Percentiles rank a stretch among this genome's conserved stretches.
Evolutionary conservation across 2,113 vertebrate genomes (phyloP).

Genomic region (Mungos mungo): DNA sequence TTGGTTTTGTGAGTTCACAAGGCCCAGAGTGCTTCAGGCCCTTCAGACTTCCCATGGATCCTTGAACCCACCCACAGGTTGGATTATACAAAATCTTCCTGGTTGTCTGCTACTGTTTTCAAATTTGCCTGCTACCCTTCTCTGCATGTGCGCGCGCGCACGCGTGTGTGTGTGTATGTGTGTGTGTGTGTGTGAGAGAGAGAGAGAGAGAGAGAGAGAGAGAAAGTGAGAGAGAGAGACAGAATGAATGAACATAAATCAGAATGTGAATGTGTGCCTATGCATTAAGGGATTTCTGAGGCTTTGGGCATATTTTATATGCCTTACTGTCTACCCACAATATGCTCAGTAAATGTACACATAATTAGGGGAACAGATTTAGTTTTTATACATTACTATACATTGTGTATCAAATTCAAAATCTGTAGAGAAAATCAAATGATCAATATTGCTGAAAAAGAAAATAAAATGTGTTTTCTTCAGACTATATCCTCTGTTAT

Average conservation of each 20-base stretch:
- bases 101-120: slow-evolving; percentile 23
- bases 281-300: background rate
- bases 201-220: background rate
- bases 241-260: background rate
- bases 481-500: background rate
- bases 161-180: too few species aligned
- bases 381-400: background rate
- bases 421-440: slow-evolving; percentile 34
- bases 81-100: background rate
- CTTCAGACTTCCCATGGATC: background rate
- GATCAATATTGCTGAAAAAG: background rate
- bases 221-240: too few species aligned
- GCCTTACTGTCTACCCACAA: slow-evolving; percentile 5
- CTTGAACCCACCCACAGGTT: background rate
- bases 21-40: background rate
- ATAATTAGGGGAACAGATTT: slow-evolving; percentile 15
- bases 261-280: background rate
- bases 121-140: background rate
- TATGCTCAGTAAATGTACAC: background rate
- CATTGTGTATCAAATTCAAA: background rate
- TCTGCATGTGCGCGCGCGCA: background rate
- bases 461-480: slow-evolving; percentile 17
- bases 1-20: slow-evolving; percentile 33
- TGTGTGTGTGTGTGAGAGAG: background rate
- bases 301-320: background rate